Conservation (phyloP, 2,888 invertebrate species). For the Eupithecia subumbrata region DNA sequence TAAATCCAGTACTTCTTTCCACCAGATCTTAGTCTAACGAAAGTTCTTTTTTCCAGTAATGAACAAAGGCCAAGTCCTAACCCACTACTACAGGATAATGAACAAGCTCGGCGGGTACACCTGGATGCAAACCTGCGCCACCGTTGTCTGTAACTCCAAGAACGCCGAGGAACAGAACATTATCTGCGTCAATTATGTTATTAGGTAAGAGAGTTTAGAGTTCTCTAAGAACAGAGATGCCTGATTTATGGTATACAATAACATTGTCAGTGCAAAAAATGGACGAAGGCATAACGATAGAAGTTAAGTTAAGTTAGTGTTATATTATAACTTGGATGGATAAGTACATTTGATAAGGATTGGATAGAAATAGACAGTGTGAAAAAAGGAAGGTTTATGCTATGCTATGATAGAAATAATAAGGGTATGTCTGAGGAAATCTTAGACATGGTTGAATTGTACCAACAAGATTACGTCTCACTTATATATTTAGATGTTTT, state of each 20-base stretch:
- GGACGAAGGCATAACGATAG: background rate
- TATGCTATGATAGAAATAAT: too few species aligned
- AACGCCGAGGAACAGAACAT: constrained; percentile 98
- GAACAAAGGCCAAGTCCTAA: constrained; percentile 97
- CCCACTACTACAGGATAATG: constrained; percentile 97
- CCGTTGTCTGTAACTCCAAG: constrained; percentile 97
- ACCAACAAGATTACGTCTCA: background rate
- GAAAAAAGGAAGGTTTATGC: too few species aligned
- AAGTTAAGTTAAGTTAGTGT: background rate
- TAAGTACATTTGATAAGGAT: too few species aligned
- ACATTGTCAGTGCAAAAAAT: background rate
- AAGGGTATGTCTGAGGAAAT: background rate
- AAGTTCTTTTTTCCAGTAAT: constrained; percentile 88
- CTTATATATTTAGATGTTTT: background rate
- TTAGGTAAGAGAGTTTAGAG: constrained; percentile 86
- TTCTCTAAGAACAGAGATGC: background rate
- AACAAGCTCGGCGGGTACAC: constrained; percentile 98
- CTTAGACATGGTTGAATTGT: background rate
- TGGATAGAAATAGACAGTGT: too few species aligned
- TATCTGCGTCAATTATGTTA: constrained; percentile 98
- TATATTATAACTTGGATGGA: background rate
- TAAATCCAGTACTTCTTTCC: background rate
- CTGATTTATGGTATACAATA: background rate
- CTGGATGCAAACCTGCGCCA: constrained; percentile 98
- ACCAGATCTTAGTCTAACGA: background rate